These are phyloP conservation scores for Onychorhynchus coronatus DNA, from an alignment of 2,113 vertebrate species.

Conservation along the genomic window DNA sequence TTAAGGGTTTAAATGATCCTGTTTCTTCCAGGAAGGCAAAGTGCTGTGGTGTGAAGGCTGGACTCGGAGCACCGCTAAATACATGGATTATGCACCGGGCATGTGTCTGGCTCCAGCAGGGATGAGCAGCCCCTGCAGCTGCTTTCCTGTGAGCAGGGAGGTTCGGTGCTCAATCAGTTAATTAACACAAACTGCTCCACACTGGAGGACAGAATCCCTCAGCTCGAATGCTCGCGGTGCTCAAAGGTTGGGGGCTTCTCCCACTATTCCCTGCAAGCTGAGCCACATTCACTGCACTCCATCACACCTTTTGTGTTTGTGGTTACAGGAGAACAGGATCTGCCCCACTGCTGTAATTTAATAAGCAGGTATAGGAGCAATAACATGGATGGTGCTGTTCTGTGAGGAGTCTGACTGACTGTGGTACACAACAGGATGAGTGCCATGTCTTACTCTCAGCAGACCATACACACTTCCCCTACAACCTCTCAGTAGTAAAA, in stretches of 20 bases:
- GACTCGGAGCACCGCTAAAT: neutral
- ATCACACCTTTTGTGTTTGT: neutral
- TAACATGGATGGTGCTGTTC: neutral
- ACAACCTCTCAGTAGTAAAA: neutral
- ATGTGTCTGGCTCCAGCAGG: neutral
- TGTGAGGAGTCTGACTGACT: neutral
- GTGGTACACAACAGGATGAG: neutral
- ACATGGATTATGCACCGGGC: neutral
- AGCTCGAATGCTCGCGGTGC: neutral
- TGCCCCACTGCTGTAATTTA: neutral
- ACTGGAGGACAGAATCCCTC: neutral
- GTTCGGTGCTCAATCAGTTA: neutral
- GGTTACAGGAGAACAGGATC: neutral
- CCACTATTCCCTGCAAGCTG: neutral
- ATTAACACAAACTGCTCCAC: neutral
- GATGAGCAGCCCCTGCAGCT: neutral
- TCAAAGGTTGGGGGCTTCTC: neutral
- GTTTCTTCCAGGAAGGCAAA: neutral
- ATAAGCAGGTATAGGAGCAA: neutral
- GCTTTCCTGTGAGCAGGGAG: neutral
- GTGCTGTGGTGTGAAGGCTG: neutral
- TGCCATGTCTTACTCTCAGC: neutral
- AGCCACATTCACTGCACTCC: neutral
- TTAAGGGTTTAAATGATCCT: neutral
- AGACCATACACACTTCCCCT: rapidly evolving